phyloP scores from a whole-genome alignment of 2,888 invertebrate genomes.

The Dynastes tityus region DNA sequence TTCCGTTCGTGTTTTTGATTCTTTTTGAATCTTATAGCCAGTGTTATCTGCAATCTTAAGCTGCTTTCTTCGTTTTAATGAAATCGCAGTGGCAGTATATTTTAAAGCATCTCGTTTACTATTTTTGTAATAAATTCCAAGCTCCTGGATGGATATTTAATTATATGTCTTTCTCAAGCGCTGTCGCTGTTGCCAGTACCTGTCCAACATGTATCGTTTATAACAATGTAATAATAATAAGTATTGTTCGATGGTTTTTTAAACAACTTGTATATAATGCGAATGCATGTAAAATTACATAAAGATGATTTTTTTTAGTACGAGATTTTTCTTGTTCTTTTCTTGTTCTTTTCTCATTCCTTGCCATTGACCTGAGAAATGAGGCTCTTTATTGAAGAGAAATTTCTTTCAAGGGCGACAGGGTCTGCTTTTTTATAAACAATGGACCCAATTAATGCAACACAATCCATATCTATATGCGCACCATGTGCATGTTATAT shows the following conservation, averaged over 20 bases:
- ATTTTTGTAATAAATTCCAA: too few relatives aligned
- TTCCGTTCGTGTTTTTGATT: too few relatives aligned
- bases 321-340: too few relatives aligned
- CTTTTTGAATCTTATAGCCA: too few relatives aligned
- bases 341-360: not conserved
- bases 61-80: too few relatives aligned
- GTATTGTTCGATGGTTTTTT: not conserved
- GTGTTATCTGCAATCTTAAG: too few relatives aligned
- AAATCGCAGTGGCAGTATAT: too few relatives aligned
- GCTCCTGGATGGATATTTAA: too few relatives aligned
- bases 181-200: not conserved
- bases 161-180: too few relatives aligned
- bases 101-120: too few relatives aligned
- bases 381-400: not conserved
- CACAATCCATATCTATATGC: not conserved
- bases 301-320: not conserved
- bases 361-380: conserved; percentile 26
- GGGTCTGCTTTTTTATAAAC: conserved; percentile 7
- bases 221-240: not conserved
- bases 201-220: not conserved
- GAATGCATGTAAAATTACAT: not conserved
- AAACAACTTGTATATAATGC: not conserved
- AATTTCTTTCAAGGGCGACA: conserved; percentile 16
- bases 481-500: not conserved
- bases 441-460: not conserved